These are phyloP conservation scores for Solenodon paradoxus DNA, from an alignment of 2,113 vertebrate species.

Conservation along the genomic window DNA sequence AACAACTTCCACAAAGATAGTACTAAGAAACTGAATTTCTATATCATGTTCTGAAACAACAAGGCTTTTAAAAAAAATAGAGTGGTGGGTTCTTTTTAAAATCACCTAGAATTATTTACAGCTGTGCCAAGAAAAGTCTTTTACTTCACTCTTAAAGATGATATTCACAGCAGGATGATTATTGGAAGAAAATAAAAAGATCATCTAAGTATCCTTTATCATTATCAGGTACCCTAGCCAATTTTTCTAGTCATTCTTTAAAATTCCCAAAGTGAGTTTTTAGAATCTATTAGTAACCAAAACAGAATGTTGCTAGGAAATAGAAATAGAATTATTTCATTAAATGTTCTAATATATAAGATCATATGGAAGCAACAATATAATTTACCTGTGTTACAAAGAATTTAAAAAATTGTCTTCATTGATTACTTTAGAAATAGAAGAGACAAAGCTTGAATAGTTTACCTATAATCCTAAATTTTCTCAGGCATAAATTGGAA, in stretches of 20 bases:
- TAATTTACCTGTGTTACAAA: constrained; percentile 31
- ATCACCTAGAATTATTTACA: not conserved
- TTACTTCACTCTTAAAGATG: not conserved
- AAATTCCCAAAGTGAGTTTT: not conserved
- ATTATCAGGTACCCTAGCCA: not conserved
- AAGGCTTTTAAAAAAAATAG: not conserved
- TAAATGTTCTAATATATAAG: constrained; percentile 24
- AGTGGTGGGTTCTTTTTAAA: not conserved
- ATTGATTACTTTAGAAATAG: not conserved
- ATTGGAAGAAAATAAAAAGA: not conserved
- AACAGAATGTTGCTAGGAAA: constrained; percentile 20
- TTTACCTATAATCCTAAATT: not conserved
- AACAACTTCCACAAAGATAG: not conserved
- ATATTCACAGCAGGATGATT: not conserved
- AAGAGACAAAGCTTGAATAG: not conserved
- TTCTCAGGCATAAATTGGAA: not conserved
- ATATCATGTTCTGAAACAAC: not conserved
- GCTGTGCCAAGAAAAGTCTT: not conserved
- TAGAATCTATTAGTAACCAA: not conserved
- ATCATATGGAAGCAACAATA: not conserved
- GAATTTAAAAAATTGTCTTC: constrained; percentile 35
- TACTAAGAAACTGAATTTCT: not conserved
- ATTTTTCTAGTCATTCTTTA: constrained; percentile 36
- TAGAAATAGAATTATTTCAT: constrained; percentile 15
- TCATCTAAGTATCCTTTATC: not conserved